Evolutionary conservation across 30 jellyfish, hydroid and myxozoan species (phyloP).

Genomic region (Cassiopea andromeda): DNA sequence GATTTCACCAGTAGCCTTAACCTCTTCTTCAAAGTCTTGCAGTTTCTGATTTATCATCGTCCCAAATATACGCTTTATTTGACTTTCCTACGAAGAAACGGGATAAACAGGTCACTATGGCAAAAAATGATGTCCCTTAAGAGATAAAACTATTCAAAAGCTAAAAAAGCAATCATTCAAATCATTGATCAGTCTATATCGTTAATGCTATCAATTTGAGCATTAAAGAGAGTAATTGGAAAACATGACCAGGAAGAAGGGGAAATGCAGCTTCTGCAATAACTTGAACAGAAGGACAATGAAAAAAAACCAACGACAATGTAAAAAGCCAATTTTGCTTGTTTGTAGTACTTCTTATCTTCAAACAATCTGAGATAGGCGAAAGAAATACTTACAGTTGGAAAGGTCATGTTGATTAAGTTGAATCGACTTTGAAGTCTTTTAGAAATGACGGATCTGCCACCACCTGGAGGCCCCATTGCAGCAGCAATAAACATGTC

Average conservation of each 20-base stretch:
- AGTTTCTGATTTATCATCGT: slow-evolving; percentile 94
- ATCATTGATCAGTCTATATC: too few species aligned
- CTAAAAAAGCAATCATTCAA: too few species aligned
- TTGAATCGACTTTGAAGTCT: slow-evolving; percentile 90
- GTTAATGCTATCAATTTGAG: too few species aligned
- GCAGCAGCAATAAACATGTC: slow-evolving; percentile 95
- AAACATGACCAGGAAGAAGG: too few species aligned
- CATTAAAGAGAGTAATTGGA: too few species aligned
- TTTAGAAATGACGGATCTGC: slow-evolving; percentile 87
- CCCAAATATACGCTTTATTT: slow-evolving; percentile 91
- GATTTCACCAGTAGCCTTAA: slow-evolving; percentile 96
- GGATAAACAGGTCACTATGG: not conserved
- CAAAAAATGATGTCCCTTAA: too few species aligned
- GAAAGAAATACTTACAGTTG: slow-evolving; percentile 64
- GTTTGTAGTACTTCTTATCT: too few species aligned
- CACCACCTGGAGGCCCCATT: slow-evolving; percentile 99
- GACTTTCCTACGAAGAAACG: slow-evolving; percentile 81
- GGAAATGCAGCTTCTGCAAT: too few species aligned
- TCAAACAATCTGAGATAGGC: not conserved
- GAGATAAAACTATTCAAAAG: too few species aligned
- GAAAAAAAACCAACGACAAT: too few species aligned
- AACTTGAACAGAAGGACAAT: too few species aligned
- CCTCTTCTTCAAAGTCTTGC: slow-evolving; percentile 98
- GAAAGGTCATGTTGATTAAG: slow-evolving; percentile 93
- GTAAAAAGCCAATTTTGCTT: too few species aligned